Base-by-base conservation (phyloP, 2,888 invertebrate genomes). In the Apodemia hepburni region DNA sequence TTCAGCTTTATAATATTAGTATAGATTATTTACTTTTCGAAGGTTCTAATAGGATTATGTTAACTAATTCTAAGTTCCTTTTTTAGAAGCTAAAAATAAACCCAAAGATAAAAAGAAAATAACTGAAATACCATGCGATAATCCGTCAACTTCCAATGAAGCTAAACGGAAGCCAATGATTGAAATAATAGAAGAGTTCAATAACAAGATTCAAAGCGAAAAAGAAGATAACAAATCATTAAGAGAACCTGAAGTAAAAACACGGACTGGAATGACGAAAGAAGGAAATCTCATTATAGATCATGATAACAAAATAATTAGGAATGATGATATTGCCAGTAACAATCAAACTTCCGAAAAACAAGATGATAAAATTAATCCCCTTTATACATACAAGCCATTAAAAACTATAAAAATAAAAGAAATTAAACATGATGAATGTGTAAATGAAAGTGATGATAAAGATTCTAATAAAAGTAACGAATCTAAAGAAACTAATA, bases 121-220 rank as follows among this genome's bases (percentile, higher is more conserved):
- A 35, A 33, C 6, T 35, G 47, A 47, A 12, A 49, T 22, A 7
- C 42, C 35, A 12, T n/a, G 22, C 29, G 65, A 66, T 22, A 80
- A 82, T 73, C 66, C 76, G 2, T 61, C 64, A 0, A 54, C 38
- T 27, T n/a, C 47, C 8, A 45, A 64, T n/a, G 68, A 69, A 27
- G 82, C 73, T 18, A 78, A 78, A 70, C 79, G 71, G 61, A 88
- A 85, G 71, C 77, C 84, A 0, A 66, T 87, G 2, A 77, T 85
- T 67, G 82, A 90, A 78, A 78, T 88, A 3, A 78, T 87, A 51
- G 83, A 84, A 49, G 67, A 73, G 29, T 61, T 66, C 42, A 73
- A 75, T 4, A 70, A 76, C 70, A 70, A 63, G 47, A 69, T 63
- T 66, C 63, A 18, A 65, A 70, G 12, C 68, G 74, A 66, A 66